Conservation (phyloP, 2,113 vertebrate genomes). For the Oxyruncus cristatus region DNA sequence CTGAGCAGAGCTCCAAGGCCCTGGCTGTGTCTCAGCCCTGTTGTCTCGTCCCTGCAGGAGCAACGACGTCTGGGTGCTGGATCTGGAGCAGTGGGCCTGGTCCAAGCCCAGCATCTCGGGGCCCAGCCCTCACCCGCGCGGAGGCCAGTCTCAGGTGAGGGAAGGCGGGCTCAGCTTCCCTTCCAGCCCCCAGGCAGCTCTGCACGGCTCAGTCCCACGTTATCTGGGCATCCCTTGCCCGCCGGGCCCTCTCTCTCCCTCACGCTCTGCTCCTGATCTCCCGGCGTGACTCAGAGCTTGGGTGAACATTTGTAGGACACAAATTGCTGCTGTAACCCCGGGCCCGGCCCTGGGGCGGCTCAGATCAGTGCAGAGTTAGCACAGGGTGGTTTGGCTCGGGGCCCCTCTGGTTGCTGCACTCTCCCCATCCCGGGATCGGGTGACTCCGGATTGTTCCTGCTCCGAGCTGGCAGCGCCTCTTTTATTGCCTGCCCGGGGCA, state of each 20-base stretch:
- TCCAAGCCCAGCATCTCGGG: slow-evolving; percentile 89
- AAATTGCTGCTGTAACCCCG: not conserved
- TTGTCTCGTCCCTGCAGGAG: slow-evolving; percentile 79
- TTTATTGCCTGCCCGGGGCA: not conserved
- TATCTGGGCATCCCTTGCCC: not conserved
- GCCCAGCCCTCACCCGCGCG: slow-evolving; percentile 88
- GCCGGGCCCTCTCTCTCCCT: not conserved
- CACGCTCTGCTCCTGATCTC: not conserved
- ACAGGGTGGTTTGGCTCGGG: not conserved
- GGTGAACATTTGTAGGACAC: not conserved
- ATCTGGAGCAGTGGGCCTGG: slow-evolving; percentile 98
- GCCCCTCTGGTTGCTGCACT: not conserved
- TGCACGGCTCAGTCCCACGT: not conserved
- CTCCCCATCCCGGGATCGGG: rapidly evolving
- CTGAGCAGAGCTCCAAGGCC: not conserved
- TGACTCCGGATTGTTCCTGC: rapidly evolving
- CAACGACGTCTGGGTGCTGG: slow-evolving; percentile 95
- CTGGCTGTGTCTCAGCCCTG: not conserved
- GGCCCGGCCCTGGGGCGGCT: not conserved
- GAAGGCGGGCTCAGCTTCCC: not conserved
- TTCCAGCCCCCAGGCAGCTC: not conserved
- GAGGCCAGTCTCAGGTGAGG: slow-evolving; percentile 94
- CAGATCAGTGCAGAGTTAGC: not conserved
- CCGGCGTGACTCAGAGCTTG: not conserved
- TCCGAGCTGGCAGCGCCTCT: not conserved